Percentiles rank a stretch among this genome's conserved stretches.
Conservation (phyloP, 2,888 invertebrate species). For the Latheticus oryzae region DNA sequence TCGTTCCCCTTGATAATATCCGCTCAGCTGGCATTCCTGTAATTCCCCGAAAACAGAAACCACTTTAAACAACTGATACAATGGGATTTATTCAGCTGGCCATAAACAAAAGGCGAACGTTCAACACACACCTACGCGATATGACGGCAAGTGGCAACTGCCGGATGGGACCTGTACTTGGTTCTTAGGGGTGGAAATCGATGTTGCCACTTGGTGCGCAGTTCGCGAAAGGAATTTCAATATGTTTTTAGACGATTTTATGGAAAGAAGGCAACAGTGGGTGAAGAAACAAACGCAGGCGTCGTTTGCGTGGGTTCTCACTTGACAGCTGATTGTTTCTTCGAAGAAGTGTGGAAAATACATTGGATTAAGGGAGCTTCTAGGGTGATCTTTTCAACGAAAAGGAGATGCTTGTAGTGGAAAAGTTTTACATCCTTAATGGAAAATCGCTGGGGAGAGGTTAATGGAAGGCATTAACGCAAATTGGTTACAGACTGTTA, state of each 20-base stretch:
- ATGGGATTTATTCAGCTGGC: slow-evolving; percentile 13
- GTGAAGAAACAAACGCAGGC: slow-evolving; percentile 10
- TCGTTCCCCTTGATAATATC: slow-evolving; percentile 26
- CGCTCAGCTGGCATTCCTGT: slow-evolving; percentile 39
- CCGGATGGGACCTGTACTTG: slow-evolving; percentile 12
- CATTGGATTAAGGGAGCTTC: slow-evolving; percentile 9
- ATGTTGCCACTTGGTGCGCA: slow-evolving; percentile 17
- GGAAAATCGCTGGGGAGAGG: too few relatives aligned
- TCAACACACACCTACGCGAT: slow-evolving; percentile 23
- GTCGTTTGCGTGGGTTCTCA: slow-evolving; percentile 7
- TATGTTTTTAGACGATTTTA: neutral
- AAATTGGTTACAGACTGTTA: too few relatives aligned
- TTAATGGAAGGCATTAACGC: too few relatives aligned
- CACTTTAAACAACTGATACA: too few relatives aligned
- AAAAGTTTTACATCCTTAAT: neutral
- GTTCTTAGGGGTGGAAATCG: slow-evolving; percentile 26
- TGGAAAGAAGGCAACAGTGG: neutral
- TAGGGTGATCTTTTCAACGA: too few relatives aligned
- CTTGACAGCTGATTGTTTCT: slow-evolving; percentile 18
- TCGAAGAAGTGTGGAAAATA: slow-evolving; percentile 12
- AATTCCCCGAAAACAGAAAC: slow-evolving; percentile 24
- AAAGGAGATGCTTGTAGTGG: too few relatives aligned
- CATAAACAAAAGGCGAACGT: slow-evolving; percentile 15
- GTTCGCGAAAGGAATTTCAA: neutral
- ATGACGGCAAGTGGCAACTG: slow-evolving; percentile 11